phyloP scores from a whole-genome alignment of 2,888 invertebrate species.

The Drosophila kanekoi region DNA sequence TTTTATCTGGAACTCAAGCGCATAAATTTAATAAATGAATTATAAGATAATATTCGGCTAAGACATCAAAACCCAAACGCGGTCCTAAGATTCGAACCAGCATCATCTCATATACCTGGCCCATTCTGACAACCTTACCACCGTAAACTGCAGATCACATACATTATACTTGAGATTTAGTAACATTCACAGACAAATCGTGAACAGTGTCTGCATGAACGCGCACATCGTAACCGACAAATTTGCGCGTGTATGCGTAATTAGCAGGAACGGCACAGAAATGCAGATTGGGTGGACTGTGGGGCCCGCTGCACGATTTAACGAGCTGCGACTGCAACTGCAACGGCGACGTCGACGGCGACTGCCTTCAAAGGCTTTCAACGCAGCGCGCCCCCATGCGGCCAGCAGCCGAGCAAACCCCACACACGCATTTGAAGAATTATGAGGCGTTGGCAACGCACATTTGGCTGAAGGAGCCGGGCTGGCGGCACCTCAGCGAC shows the following conservation, averaged over 20 bases:
- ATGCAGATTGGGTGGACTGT: constrained; percentile 38
- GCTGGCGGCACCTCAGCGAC: constrained; percentile 36
- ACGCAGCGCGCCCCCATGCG: constrained; percentile 56
- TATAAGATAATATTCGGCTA: too few species aligned
- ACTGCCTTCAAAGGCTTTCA: constrained; percentile 64
- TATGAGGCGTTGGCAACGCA: constrained; percentile 75
- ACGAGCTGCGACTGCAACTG: constrained; percentile 65
- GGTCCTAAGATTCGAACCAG: too few species aligned
- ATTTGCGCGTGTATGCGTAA: constrained; percentile 64
- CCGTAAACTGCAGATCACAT: too few species aligned
- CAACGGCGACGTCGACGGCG: constrained; percentile 8
- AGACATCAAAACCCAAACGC: too few species aligned
- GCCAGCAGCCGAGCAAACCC: constrained; percentile 51
- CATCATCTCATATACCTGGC: too few species aligned
- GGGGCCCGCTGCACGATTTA: constrained; percentile 63
- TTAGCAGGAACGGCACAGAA: constrained; percentile 72
- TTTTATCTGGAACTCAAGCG: too few species aligned
- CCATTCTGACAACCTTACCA: too few species aligned
- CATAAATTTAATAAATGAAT: too few species aligned
- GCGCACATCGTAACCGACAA: neutral
- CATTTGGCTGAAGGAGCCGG: constrained; percentile 70
- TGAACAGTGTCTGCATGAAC: constrained; percentile 41
- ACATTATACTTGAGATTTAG: too few species aligned
- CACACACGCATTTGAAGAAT: constrained; percentile 76
- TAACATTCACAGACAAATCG: neutral